Evolutionary conservation across 2,888 invertebrate genomes (phyloP), one percentile per base, ranked within the genome.

Genomic region (Drosophila subsilvestris): DNA sequence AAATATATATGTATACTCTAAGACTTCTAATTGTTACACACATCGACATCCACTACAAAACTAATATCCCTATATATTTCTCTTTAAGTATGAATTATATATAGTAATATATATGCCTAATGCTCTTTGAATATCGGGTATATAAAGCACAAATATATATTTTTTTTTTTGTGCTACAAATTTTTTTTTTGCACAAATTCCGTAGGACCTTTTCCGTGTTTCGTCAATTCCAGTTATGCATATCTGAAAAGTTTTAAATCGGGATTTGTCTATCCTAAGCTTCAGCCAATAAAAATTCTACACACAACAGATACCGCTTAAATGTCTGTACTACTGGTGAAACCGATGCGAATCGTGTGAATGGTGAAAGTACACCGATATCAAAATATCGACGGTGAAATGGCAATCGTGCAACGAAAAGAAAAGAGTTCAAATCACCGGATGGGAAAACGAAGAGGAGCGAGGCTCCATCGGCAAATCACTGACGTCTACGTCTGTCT

Each of bases 391-490:
- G 37, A 14, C 14, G 14, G 37, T 14, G 2, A 12, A 37, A 37
- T 37, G 37, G 37, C 37, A 37, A 14, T 37, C 32, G 32, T 12
- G 43, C 17, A 58, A 65, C 25, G 14, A 2, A 55, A 55, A 1
- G 5, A 17, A 48, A 44, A 48, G n/a, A 43, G 60, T 53, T 44
- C n/a, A 58, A 87, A 87, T 91, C 91, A 91, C 91, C 91, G 84
- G 86, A 86, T 88, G 91, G 74, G 90, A 84, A 75, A 91, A 91
- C 61, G 90, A 91, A 63, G 90, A 90, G 72, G 91, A 91, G 75
- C 91, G 90, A 75, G 87, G 84, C 79, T 91, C 91, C 91, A 90
- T 72, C 66, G 78, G 77, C 63, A 74, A 75, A 59, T 79, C 77
- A 72, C 71, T 71, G 69, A 69, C 77, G 72, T 74, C 76, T 58